Percentiles rank a stretch among this genome's conserved stretches.
Evolutionary conservation across 2,113 vertebrate species (phyloP).

Genomic region (Gopherus evgoodei): DNA sequence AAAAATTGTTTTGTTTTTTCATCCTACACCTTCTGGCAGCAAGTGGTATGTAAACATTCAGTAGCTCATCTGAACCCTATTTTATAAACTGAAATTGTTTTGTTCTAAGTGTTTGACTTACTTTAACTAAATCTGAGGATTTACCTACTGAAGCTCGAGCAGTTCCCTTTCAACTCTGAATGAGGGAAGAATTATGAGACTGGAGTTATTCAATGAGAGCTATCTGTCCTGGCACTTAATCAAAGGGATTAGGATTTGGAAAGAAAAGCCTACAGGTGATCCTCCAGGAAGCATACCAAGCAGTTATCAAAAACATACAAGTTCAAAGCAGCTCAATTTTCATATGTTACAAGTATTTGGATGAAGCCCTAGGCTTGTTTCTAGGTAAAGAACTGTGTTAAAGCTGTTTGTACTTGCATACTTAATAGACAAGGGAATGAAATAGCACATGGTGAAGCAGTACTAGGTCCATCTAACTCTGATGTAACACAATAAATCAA

Average conservation of each 20-base stretch:
- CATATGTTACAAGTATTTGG: conserved; percentile 95
- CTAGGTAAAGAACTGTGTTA: conserved; percentile 89
- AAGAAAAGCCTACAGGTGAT: conserved; percentile 98
- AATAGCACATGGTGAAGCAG: conserved; percentile 73
- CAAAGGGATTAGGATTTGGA: conserved; percentile 98
- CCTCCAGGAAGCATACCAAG: conserved; percentile 99
- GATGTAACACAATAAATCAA: conserved; percentile 79
- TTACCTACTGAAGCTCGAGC: conserved; percentile 84
- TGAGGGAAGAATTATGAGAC: conserved; percentile 87
- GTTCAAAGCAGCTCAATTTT: conserved; percentile 99
- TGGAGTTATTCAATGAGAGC: conserved; percentile 88
- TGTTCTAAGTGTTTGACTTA: conserved; percentile 84
- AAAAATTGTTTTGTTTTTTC: conserved; percentile 59
- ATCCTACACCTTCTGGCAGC: conserved; percentile 65
- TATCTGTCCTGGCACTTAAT: conserved; percentile 99
- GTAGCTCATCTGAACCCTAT: conserved; percentile 83
- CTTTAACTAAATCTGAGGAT: conserved; percentile 84
- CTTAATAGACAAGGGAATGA: conserved; percentile 79
- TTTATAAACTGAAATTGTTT: conserved; percentile 84
- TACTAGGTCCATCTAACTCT: conserved; percentile 74
- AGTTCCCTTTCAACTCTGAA: conserved; percentile 89
- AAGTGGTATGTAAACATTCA: conserved; percentile 79
- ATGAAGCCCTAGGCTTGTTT: conserved; percentile 90
- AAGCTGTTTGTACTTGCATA: conserved; percentile 92
- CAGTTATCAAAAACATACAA: conserved; percentile 99